phyloP scores from a whole-genome alignment of 2,888 invertebrate species.

The Alloscopus bannaensis region DNA sequence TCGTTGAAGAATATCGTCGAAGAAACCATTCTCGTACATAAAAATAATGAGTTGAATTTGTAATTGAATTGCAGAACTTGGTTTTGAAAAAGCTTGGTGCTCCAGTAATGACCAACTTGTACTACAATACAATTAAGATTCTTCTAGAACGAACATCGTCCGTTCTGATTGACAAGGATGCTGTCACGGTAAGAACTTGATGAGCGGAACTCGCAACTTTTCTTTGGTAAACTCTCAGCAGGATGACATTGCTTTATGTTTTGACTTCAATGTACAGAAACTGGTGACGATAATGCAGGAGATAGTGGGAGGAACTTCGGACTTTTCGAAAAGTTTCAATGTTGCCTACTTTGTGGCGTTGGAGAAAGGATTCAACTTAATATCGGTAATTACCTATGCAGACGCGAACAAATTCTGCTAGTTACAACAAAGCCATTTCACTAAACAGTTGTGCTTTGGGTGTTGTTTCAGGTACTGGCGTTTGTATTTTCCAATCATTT shows the following conservation, averaged over 20 bases:
- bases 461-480: slow-evolving; percentile 82
- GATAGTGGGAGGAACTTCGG: slow-evolving; percentile 82
- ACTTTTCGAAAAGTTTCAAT: slow-evolving; percentile 85
- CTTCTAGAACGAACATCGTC: slow-evolving; percentile 95
- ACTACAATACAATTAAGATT: slow-evolving; percentile 97
- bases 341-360: slow-evolving; percentile 87
- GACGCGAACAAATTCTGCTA: too few species aligned
- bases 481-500: slow-evolving; percentile 96
- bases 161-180: slow-evolving; percentile 95
- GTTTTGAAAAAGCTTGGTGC: slow-evolving; percentile 95
- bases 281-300: slow-evolving; percentile 82
- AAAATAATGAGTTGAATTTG: not conserved
- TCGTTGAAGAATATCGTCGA: not conserved
- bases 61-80: slow-evolving; percentile 78
- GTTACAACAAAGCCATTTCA: not conserved
- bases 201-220: not conserved
- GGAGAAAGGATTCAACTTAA: slow-evolving; percentile 90
- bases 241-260: too few species aligned
- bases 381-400: too few species aligned
- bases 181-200: slow-evolving; percentile 81
- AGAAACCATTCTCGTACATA: not conserved
- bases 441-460: too few species aligned
- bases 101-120: slow-evolving; percentile 95
- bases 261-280: slow-evolving; percentile 74
- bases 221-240: not conserved